phyloP scores from a whole-genome alignment of 2,888 invertebrate genomes.

The Agonopterix arenella region DNA sequence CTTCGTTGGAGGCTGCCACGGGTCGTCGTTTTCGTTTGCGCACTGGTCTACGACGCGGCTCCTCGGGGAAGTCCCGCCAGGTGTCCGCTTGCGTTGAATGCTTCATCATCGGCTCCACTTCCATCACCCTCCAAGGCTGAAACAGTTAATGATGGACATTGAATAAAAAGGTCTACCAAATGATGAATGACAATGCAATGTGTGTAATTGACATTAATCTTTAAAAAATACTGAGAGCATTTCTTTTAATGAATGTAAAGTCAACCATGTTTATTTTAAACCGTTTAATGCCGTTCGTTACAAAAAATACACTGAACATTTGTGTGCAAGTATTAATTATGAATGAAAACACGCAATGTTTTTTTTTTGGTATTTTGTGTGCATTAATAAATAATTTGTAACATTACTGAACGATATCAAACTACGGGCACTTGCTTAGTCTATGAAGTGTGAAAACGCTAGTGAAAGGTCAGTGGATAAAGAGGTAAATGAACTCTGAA shows the following conservation, averaged over 20 bases:
- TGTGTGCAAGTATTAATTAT: too few relatives aligned
- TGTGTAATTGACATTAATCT: too few relatives aligned
- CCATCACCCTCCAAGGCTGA: constrained; percentile 73
- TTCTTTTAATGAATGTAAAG: too few relatives aligned
- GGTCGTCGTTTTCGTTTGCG: constrained; percentile 80
- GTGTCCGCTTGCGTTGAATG: constrained; percentile 29
- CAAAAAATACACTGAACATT: too few relatives aligned
- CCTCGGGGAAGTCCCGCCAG: constrained; percentile 50
- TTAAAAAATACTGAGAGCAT: too few relatives aligned
- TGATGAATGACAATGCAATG: too few relatives aligned
- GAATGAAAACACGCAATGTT: too few relatives aligned
- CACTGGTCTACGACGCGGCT: constrained; percentile 60
- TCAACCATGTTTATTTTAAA: too few relatives aligned
- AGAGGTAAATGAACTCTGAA: constrained; percentile 13
- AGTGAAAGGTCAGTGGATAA: constrained; percentile 17
- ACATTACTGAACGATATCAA: not conserved
- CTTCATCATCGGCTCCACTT: constrained; percentile 36
- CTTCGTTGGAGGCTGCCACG: constrained; percentile 36
- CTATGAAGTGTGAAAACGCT: constrained; percentile 5
- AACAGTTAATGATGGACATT: constrained; percentile 16
- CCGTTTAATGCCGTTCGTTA: too few relatives aligned
- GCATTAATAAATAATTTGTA: too few relatives aligned
- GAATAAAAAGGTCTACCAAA: too few relatives aligned
- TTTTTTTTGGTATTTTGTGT: too few relatives aligned
- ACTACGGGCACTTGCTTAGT: constrained; percentile 1